These are phyloP conservation scores for Turdus rufiventris DNA, from an alignment of 2,113 vertebrate genomes.

Conservation along the genomic window DNA sequence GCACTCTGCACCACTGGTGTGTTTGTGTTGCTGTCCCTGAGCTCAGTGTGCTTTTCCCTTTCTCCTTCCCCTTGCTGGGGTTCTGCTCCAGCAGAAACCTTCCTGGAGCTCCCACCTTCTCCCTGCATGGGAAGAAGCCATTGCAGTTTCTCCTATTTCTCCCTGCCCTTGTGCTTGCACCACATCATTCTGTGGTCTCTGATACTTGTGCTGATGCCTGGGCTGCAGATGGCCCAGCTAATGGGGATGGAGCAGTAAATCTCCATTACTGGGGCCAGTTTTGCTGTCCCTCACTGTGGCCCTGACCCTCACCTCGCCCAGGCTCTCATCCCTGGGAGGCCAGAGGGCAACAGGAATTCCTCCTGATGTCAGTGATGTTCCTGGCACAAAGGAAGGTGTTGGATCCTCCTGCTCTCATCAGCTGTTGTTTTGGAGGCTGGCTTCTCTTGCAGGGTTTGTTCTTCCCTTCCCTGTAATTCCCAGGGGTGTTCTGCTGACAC, in stretches of 20 bases:
- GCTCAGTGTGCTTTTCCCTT: background rate
- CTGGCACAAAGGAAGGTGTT: background rate
- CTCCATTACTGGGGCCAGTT: background rate
- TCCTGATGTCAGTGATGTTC: background rate
- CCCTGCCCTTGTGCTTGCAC: background rate
- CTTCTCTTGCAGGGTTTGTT: background rate
- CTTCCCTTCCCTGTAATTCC: background rate
- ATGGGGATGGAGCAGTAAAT: constrained; percentile 39
- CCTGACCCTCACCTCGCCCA: background rate
- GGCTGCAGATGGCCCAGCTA: constrained; percentile 58
- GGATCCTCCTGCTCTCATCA: background rate
- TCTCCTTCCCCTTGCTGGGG: background rate
- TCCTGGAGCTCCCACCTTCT: background rate
- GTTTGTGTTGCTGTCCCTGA: background rate
- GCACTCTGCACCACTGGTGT: rapidly evolving
- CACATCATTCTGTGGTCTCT: background rate
- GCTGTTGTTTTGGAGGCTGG: background rate
- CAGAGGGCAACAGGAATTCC: background rate
- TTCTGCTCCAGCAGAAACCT: background rate
- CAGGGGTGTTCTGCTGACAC: background rate
- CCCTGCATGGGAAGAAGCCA: background rate
- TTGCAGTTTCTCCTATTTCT: background rate
- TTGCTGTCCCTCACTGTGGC: background rate
- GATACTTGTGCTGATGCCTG: background rate
- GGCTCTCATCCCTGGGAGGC: background rate